Conservation (phyloP, 2,113 vertebrate genomes). For the Aepyceros melampus region DNA sequence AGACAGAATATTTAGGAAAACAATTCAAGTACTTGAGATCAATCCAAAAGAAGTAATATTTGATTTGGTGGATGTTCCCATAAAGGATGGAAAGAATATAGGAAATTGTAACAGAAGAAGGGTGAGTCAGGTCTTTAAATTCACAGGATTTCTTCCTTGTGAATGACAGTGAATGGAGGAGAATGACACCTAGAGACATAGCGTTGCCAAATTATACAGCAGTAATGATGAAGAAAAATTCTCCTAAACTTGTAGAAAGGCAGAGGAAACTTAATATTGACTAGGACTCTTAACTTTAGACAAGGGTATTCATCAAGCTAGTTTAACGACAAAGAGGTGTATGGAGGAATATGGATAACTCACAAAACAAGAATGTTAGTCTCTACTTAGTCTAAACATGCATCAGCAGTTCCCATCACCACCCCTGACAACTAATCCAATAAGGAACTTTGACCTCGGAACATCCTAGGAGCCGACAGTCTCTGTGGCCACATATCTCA, state of each 20-base stretch:
- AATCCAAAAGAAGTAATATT: neutral
- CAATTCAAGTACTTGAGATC: neutral
- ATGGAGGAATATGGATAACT: neutral
- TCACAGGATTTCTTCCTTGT: neutral
- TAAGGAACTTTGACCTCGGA: neutral
- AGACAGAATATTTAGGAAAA: neutral
- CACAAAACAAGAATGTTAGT: neutral
- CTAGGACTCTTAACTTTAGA: neutral
- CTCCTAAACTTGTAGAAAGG: neutral
- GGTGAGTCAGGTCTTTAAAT: neutral
- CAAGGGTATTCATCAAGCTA: neutral
- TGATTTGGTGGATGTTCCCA: neutral
- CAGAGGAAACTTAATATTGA: neutral
- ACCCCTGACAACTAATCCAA: neutral
- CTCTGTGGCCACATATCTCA: neutral
- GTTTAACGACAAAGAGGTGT: neutral
- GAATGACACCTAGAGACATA: neutral
- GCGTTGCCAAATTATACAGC: neutral
- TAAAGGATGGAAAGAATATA: neutral
- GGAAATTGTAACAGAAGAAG: neutral
- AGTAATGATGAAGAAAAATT: neutral
- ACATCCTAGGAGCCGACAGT: neutral
- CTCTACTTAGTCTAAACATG: neutral
- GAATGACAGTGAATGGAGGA: neutral
- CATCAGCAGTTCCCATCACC: accelerated